Evolutionary conservation across 2,888 invertebrate genomes (phyloP).

Genomic region (Gymnocheta viridis): DNA sequence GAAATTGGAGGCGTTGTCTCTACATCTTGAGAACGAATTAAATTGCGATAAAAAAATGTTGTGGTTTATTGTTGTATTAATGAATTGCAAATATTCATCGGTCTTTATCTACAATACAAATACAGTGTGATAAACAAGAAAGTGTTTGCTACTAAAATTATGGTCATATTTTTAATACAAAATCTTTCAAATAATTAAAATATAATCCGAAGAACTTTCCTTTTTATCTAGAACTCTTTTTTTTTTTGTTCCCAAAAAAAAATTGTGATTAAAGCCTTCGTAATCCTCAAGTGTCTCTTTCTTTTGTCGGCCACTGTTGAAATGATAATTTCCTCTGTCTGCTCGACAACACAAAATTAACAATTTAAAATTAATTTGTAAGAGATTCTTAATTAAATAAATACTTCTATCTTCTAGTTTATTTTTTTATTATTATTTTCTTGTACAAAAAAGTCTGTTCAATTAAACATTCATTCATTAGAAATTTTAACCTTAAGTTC

Average conservation of each 20-base stretch:
- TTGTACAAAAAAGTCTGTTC: conserved; percentile 24
- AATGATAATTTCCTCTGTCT: not conserved
- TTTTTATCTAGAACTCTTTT: too few species aligned
- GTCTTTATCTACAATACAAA: not conserved
- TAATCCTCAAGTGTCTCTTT: not conserved
- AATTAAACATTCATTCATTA: conserved; percentile 55
- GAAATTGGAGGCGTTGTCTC: conserved; percentile 65
- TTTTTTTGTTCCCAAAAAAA: not conserved
- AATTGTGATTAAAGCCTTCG: not conserved
- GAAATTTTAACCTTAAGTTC: conserved; percentile 55
- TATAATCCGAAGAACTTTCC: too few species aligned
- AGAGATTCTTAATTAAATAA: conserved; percentile 62
- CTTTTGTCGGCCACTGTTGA: conserved; percentile 12
- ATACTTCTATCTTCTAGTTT: not conserved
- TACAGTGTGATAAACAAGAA: not conserved
- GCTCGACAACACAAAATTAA: conserved; percentile 19
- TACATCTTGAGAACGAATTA: conserved; percentile 19
- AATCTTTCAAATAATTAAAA: too few species aligned
- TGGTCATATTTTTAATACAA: too few species aligned
- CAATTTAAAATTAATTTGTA: conserved; percentile 45
- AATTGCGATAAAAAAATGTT: conserved; percentile 7
- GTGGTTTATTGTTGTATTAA: conserved; percentile 15
- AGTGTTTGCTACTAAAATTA: not conserved
- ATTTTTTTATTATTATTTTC: not conserved
- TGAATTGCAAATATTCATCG: not conserved